phyloP scores from a whole-genome alignment of 2,888 invertebrate species.

The Cordilura impudica region DNA sequence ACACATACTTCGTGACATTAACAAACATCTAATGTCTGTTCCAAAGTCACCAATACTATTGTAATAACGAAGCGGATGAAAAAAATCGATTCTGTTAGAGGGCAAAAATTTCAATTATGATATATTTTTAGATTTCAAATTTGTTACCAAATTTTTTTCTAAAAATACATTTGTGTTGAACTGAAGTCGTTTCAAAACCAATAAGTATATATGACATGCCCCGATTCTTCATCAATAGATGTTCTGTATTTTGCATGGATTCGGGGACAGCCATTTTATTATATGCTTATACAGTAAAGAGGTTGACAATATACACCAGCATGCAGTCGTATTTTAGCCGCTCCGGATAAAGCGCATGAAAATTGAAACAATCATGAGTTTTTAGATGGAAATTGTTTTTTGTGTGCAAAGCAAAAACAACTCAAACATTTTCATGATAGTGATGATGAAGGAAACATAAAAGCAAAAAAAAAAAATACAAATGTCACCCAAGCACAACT shows the following conservation, averaged over 20 bases:
- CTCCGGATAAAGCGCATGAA: conserved; percentile 10
- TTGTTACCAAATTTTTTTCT: too few relatives aligned
- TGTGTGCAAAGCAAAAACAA: not conserved
- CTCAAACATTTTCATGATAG: conserved; percentile 18
- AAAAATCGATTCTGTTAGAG: too few relatives aligned
- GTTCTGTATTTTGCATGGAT: too few relatives aligned
- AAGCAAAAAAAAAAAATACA: not conserved
- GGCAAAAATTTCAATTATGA: too few relatives aligned
- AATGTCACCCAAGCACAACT: conserved; percentile 48
- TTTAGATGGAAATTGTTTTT: conserved; percentile 48
- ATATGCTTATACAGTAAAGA: conserved; percentile 1
- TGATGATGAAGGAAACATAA: conserved; percentile 22
- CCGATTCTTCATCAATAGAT: too few relatives aligned
- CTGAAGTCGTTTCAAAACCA: too few relatives aligned
- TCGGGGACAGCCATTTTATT: conserved; percentile 6
- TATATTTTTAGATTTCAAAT: too few relatives aligned
- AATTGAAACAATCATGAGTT: conserved; percentile 30
- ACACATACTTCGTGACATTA: not conserved
- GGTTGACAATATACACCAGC: conserved; percentile 38
- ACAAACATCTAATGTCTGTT: too few relatives aligned
- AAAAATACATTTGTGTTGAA: too few relatives aligned
- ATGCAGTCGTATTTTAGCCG: conserved; percentile 18
- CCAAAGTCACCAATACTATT: too few relatives aligned
- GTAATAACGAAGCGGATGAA: too few relatives aligned
- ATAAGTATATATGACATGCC: too few relatives aligned